Percentiles rank a stretch among this genome's conserved stretches.
Conservation (phyloP, 2,888 invertebrate genomes). For the Drosophila algonquin region DNA sequence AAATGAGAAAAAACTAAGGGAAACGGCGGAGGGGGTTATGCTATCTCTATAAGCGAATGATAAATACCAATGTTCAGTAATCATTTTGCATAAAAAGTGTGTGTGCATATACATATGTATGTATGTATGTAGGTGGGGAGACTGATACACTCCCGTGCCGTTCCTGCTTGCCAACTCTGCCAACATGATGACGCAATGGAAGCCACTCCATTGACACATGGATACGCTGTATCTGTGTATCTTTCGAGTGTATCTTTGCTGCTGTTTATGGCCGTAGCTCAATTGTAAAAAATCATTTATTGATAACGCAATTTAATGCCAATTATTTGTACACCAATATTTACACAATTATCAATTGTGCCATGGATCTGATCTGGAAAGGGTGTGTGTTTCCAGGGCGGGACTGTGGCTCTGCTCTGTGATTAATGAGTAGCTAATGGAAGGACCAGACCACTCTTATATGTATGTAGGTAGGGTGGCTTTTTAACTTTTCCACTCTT, state of each 20-base stretch:
- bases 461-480: background rate
- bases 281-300: constrained; percentile 80
- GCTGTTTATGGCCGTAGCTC: constrained; percentile 53
- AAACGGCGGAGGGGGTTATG: background rate
- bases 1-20: constrained; percentile 2
- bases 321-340: constrained; percentile 81
- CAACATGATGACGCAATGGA: constrained; percentile 70
- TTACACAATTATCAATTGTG: constrained; percentile 75
- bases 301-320: constrained; percentile 82
- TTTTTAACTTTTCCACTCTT: constrained; percentile 5
- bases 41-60: constrained; percentile 5
- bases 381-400: constrained; percentile 14
- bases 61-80: constrained; percentile 42
- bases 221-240: constrained; percentile 29
- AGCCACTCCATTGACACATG: constrained; percentile 25
- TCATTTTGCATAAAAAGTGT: constrained; percentile 28
- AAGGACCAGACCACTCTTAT: background rate
- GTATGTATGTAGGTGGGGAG: background rate
- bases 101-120: background rate
- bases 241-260: constrained; percentile 19
- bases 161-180: constrained; percentile 51
- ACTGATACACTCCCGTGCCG: constrained; percentile 7
- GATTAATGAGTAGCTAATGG: constrained; percentile 53
- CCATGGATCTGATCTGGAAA: background rate
- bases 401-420: constrained; percentile 25